Conservation (phyloP, 92 coral and sea anemone species). For the Blastomussa wellsi region DNA sequence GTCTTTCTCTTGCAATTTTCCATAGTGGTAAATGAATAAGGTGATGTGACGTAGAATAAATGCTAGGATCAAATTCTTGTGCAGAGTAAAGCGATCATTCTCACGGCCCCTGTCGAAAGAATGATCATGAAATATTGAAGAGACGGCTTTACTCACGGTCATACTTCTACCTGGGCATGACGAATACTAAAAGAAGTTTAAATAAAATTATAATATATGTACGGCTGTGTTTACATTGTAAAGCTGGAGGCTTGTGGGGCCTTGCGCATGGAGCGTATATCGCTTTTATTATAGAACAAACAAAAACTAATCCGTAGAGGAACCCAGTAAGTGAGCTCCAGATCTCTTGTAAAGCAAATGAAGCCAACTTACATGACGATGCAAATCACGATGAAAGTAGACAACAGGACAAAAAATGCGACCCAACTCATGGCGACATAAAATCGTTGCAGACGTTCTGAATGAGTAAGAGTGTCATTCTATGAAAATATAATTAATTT, state of each 20-base stretch:
- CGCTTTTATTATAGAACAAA: background rate
- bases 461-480: conserved; percentile 23
- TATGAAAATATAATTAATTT: background rate
- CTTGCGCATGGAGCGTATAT: no score
- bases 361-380: conserved; percentile 53
- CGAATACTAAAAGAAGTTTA: no score
- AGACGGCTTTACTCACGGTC: no score
- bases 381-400: conserved; percentile 49
- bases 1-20: conserved; percentile 16
- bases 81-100: conserved; percentile 71
- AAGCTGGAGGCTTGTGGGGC: no score
- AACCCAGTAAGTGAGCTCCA: background rate
- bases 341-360: background rate
- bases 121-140: no score
- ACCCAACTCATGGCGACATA: conserved; percentile 56
- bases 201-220: no score
- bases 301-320: background rate
- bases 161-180: no score
- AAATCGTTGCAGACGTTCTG: conserved; percentile 11
- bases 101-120: conserved; percentile 25
- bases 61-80: conserved; percentile 76
- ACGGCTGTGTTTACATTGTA: no score
- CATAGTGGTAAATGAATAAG: conserved; percentile 76
- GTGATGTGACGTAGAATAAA: conserved; percentile 68
- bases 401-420: conserved; percentile 49